Conservation (phyloP, 2,113 vertebrate species). For the Dissostichus mawsoni region DNA sequence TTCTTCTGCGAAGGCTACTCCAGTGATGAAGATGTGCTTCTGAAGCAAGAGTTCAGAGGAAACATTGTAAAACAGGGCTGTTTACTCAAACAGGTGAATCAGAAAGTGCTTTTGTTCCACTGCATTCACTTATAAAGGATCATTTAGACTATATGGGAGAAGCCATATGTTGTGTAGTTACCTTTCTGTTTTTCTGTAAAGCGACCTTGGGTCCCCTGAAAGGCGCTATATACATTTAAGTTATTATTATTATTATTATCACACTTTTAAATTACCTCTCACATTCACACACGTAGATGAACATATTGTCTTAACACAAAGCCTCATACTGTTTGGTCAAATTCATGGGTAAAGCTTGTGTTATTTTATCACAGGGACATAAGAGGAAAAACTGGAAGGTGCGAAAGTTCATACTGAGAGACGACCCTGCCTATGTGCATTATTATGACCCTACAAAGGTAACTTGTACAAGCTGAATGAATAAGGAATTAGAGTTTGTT, state of each 20-base stretch:
- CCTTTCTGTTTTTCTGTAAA: neutral
- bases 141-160: neutral
- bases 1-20: slow-evolving; percentile 97
- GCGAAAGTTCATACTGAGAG: slow-evolving; percentile 94
- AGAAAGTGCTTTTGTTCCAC: neutral
- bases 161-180: neutral
- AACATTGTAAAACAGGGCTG: slow-evolving; percentile 96
- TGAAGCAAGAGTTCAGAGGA: slow-evolving; percentile 96
- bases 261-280: neutral
- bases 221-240: too few species aligned
- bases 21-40: slow-evolving; percentile 92
- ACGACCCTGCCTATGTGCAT: slow-evolving; percentile 96
- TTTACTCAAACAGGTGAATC: slow-evolving; percentile 93
- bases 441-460: slow-evolving; percentile 97
- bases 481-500: neutral
- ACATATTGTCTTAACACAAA: too few species aligned
- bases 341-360: neutral
- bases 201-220: too few species aligned
- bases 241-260: neutral
- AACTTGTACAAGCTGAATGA: neutral
- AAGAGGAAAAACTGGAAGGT: slow-evolving; percentile 98
- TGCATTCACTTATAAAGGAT: neutral
- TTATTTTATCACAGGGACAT: slow-evolving; percentile 87
- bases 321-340: rapidly evolving
- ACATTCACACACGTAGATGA: too few species aligned